Base-by-base conservation (phyloP, 2,888 invertebrate genomes). In the Plebejus anna region DNA sequence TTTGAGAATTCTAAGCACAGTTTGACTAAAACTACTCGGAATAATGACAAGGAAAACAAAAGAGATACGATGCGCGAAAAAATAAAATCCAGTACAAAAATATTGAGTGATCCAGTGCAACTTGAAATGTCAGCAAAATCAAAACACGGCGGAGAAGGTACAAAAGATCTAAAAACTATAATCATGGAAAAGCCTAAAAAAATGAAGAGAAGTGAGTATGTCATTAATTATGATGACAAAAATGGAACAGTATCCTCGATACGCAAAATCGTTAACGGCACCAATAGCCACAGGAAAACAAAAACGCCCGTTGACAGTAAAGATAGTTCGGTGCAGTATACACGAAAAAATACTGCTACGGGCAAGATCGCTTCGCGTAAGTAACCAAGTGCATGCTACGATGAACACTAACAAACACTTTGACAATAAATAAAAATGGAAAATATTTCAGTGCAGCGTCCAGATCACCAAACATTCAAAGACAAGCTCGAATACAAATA, bases 171-270 rank as follows among this genome's bases (percentile, higher is more conserved):
- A 75, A 76, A 75, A 77, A 38, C 79, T 77, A 66, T 80, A 81
- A 80, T 82, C 80, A 76, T 81, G 80, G 80, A 82, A 77, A 82
- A 78, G 61, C 76, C 84, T 55, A 84, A 81, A 81, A 84, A 84
- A 75, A 82, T 87, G 16, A 87, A 84, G 80, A 84, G 88, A 81
- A 90, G 87, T 81, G 89, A 91, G 85, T 92, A 92, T 80, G 89
- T 94, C 16, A 92, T 94, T 77, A 93, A 94, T 81, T 94, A 94
- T 78, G 90, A 93, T 78, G 93, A 94, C 79, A 92, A 93, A 85
- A 90, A 93, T 79, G 94, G 94, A 80, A 92, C 92, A 11, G 90
- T 93, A 4, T 90, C 94, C 11, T 93, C 94, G 16, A 84, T 94
- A 79, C 88, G 89, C 80, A 92, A 93, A 89, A 84, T 92, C 73